phyloP scores from a whole-genome alignment of 2,113 vertebrate genomes.

The Neogale vison region DNA sequence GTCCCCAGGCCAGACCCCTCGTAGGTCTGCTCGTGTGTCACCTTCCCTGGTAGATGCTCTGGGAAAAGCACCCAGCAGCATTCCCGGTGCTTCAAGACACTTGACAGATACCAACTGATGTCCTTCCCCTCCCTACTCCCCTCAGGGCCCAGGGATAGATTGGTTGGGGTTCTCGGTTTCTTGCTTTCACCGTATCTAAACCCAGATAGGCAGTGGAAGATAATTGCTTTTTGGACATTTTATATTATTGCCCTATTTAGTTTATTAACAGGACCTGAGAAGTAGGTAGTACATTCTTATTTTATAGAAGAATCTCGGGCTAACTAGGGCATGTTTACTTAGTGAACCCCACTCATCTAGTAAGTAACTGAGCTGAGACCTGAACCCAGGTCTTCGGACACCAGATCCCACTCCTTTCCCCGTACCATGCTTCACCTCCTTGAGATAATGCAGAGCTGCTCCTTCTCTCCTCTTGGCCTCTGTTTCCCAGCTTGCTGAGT shows the following conservation, averaged over 20 bases:
- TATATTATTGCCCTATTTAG: background rate
- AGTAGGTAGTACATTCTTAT: background rate
- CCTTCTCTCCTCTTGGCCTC: background rate
- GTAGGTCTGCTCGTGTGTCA: background rate
- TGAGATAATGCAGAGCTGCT: background rate
- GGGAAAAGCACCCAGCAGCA: background rate
- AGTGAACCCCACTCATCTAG: background rate
- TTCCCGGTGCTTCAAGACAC: background rate
- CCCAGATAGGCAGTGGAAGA: background rate
- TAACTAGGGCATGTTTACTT: background rate
- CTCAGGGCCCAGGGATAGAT: background rate
- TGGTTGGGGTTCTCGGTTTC: background rate
- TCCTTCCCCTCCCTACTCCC: background rate
- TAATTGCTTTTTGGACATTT: background rate
- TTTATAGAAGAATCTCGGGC: background rate
- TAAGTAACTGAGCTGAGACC: background rate
- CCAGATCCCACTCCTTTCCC: background rate
- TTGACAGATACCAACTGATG: background rate
- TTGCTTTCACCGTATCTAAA: background rate
- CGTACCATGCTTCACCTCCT: accelerated
- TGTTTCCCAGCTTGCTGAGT: background rate
- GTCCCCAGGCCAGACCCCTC: background rate
- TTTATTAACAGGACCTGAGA: background rate
- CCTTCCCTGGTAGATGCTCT: background rate
- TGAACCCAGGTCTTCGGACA: background rate